Conservation (phyloP, 1,140 invertebrate genomes). For the Chlorops oryzae region DNA sequence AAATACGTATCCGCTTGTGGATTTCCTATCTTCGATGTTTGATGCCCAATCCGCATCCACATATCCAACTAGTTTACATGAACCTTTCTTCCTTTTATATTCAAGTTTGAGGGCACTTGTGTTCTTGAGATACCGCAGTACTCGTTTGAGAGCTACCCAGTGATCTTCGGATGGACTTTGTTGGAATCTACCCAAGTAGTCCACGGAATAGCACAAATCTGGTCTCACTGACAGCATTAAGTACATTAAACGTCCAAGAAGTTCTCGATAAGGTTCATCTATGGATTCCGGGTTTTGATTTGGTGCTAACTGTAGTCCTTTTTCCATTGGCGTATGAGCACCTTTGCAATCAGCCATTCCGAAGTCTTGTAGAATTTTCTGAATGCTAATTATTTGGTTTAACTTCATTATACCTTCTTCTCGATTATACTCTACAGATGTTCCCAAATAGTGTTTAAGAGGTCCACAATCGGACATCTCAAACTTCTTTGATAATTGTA, state of each 20-base stretch:
- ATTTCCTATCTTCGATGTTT: slow-evolving; percentile 20
- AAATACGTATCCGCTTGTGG: slow-evolving; percentile 21
- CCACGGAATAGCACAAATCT: slow-evolving; percentile 22
- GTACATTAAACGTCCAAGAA: slow-evolving; percentile 18
- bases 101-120: slow-evolving; percentile 26
- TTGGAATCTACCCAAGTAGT: slow-evolving; percentile 37
- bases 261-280: slow-evolving; percentile 18
- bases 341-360: slow-evolving; percentile 17
- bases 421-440: no score
- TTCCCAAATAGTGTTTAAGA: no score
- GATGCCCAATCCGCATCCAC: slow-evolving; percentile 24
- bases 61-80: slow-evolving; percentile 10
- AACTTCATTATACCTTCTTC: no score
- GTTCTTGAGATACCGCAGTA: slow-evolving; percentile 47
- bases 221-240: slow-evolving; percentile 14
- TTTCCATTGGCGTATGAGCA: slow-evolving; percentile 9
- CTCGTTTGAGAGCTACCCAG: slow-evolving; percentile 38
- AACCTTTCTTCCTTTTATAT: not conserved
- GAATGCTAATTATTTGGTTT: no score
- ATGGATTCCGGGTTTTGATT: no score
- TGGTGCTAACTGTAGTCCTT: slow-evolving; percentile 5
- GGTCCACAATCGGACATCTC: no score
- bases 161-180: slow-evolving; percentile 36
- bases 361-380: no score
- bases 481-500: no score